Base-by-base conservation (phyloP, 1,140 invertebrate genomes). In the Drosophila melanica region DNA sequence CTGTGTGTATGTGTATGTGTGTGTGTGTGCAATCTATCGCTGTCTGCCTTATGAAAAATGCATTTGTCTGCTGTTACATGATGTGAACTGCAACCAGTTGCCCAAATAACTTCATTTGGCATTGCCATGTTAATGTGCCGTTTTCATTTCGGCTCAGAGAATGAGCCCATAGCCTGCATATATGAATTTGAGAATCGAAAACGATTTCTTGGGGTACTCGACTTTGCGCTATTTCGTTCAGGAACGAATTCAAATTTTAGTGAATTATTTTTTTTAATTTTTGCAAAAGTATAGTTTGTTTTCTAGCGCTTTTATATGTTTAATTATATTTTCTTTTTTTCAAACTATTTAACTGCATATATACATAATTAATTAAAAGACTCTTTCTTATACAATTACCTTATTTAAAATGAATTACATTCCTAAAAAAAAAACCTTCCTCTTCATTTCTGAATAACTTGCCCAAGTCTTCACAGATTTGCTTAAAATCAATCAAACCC, bases 1-100 rank as follows among this genome's bases (percentile, higher is more conserved):
- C 50, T 33, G 50, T 18, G 27, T 42, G 23, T 44, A 16, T 45
- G 18, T 60, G 47, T 60, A 11, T 44, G 48, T 14, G 14, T 57
- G 37, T 48, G 65, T 63, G 48, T 39, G 11, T 55, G 44, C 59
- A 63, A 67, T 67, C 72, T 73, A 72, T 50, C 44, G 66, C 75
- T 84, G 84, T 84, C 77, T 84, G 77, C 73, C 77, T 84, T 84
- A 89, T 89, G 76, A 89, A 89, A 89, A 89, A 89, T 89, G 84
- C 77, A 89, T 89, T 84, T 77, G 79, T 55, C 74, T 89, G 79
- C 64, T 79, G 57, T 65, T 69, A 58, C 65, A 72, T 76, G 70
- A 69, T 86, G 75, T 63, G 75, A 62, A 68, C 63, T 59, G 53
- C 50, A 62, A 69, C 54, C 59, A 51, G 73, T 81, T 68, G 68